Conservation (phyloP, 2,113 vertebrate genomes). For the Aegithalos caudatus region DNA sequence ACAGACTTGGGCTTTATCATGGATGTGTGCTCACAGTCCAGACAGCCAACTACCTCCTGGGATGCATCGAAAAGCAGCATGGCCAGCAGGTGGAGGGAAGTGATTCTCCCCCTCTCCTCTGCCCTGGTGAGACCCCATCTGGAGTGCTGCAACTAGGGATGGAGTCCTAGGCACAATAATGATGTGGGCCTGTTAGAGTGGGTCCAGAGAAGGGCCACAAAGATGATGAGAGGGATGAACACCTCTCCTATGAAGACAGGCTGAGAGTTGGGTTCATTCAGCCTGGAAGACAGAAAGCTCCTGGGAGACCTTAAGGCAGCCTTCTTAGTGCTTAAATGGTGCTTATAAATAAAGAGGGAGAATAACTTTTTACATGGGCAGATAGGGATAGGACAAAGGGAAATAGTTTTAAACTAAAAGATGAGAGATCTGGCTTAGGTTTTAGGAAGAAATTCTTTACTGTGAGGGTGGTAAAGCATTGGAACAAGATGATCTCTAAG, state of each 20-base stretch:
- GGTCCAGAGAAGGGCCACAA: background rate
- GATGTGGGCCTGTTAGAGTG: background rate
- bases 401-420: background rate
- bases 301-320: background rate
- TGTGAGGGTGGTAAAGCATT: background rate
- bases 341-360: background rate
- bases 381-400: background rate
- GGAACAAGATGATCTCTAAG: background rate
- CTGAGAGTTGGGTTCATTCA: background rate
- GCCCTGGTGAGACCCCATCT: background rate
- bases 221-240: background rate
- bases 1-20: too few relatives aligned
- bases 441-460: background rate
- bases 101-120: accelerated
- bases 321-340: background rate
- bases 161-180: background rate
- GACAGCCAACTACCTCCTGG: background rate
- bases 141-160: background rate
- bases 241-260: background rate
- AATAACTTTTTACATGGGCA: background rate
- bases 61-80: background rate
- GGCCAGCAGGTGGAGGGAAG: background rate
- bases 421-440: background rate
- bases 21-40: background rate
- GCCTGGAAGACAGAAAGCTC: background rate